Base-by-base conservation (phyloP, 1,140 invertebrate genomes). In the Brachionus asplanchnoidis region DNA sequence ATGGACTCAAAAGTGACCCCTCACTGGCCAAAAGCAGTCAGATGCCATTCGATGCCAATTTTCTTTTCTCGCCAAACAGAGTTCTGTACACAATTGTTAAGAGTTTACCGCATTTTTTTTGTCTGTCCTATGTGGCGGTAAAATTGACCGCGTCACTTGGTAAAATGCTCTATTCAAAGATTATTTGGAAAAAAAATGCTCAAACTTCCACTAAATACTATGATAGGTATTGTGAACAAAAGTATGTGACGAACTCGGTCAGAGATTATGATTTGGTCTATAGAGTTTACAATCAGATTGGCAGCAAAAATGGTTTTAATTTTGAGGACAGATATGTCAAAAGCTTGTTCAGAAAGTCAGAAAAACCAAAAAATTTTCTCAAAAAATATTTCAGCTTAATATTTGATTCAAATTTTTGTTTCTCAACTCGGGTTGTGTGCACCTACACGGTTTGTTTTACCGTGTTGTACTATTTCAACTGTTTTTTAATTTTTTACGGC, bases 61-160 rank as follows among this genome's bases (percentile, higher is more conserved):
- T 82, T 65, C 23, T 82, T 20, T 82, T 82, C 17, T 82, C 79
- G 23, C 26, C 79, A 11, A 42, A 36, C 26, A 28, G 79, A 40
- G 40, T 73, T 17, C 11, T 73, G 5, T 84, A 84, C 36, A 68
- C 36, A 32, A 44, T 84, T 4, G 28, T 84, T 12, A 84, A 70
- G 53, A 50, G 42, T 68, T 26, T 84, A 32, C 82, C 82, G 12
- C 82, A 70, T 46, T 73, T 84, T 70, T 68, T 84, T 68, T 70
- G 28, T n/a, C 14, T 84, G 11, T 84, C 82, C 1, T 84, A 70
- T 70, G 17, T 84, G 3, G 17, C 65, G 12, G 40, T 68, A 40
- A 68, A 70, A 68, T 32, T 84, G 32, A 68, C 6, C 36, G 20
- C 50, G 6, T 28, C 44, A 7, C 50, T 32, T 36, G 26, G 26